phyloP scores from a whole-genome alignment of 2,797 vertebrate species.

The Ispidina lecontei region DNA sequence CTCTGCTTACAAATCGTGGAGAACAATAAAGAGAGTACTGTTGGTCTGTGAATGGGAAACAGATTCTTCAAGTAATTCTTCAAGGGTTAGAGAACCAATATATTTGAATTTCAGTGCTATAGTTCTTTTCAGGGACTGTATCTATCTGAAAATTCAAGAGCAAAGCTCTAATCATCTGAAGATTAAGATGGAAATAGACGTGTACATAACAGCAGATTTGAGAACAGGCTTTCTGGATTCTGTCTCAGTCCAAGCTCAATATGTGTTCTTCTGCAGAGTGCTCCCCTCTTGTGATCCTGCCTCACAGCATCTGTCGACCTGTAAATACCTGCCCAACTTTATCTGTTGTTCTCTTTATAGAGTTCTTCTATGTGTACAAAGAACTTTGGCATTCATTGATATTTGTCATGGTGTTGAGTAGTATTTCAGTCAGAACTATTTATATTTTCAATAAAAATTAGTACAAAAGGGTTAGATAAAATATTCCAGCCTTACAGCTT shows the following conservation, averaged over 20 bases:
- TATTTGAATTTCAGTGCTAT: background rate
- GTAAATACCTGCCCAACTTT: background rate
- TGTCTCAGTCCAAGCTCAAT: background rate
- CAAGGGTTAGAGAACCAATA: background rate
- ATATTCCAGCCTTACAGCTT: background rate
- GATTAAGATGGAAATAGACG: background rate
- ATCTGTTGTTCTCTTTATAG: background rate
- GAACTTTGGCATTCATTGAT: background rate
- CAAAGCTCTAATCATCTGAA: background rate
- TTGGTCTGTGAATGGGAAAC: background rate
- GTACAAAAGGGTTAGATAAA: background rate
- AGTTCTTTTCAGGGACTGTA: background rate
- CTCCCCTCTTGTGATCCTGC: background rate
- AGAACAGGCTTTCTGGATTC: background rate
- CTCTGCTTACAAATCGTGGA: background rate
- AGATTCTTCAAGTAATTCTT: background rate
- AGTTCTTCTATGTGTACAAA: background rate
- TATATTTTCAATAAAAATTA: background rate
- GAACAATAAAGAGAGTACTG: background rate
- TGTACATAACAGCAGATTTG: background rate
- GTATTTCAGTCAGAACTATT: background rate
- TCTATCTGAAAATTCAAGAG: background rate
- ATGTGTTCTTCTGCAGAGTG: background rate
- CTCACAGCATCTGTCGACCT: background rate
- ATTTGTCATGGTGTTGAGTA: background rate